Evolutionary conservation across 1,140 invertebrate genomes (phyloP).

Genomic region (Drosophila orena): DNA sequence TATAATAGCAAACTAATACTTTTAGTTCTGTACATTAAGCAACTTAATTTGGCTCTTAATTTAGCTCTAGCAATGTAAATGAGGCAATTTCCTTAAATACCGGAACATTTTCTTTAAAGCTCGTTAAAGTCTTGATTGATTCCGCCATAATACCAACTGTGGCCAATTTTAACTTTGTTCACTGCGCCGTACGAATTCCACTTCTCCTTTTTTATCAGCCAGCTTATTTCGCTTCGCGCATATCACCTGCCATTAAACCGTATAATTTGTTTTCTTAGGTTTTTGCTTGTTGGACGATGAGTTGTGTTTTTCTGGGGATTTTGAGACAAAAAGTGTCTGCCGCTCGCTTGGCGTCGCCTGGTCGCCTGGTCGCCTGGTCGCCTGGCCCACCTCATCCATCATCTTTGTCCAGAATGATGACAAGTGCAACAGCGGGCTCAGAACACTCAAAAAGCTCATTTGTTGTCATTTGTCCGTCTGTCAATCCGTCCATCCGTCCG

Average conservation of each 20-base stretch:
- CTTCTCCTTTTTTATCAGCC: background rate
- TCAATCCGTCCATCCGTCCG: conserved; percentile 1
- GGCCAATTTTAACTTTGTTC: conserved; percentile 13
- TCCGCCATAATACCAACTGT: conserved; percentile 5
- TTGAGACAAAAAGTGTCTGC: conserved; percentile 31
- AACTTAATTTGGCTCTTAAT: too few relatives aligned
- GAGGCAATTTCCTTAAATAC: background rate
- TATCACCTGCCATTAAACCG: conserved; percentile 59
- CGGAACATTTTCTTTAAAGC: background rate
- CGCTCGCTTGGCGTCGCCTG: background rate
- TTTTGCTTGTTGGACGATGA: conserved; percentile 44
- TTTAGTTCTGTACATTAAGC: too few relatives aligned
- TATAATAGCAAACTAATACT: too few relatives aligned
- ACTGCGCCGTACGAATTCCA: background rate
- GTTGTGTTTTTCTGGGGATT: conserved; percentile 29
- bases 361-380: too few relatives aligned
- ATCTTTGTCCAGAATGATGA: conserved; percentile 45
- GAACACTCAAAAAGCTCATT: conserved; percentile 75
- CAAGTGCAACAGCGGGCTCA: conserved; percentile 57
- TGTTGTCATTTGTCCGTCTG: conserved; percentile 71
- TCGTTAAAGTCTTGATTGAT: conserved; percentile 34
- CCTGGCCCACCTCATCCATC: conserved; percentile 36
- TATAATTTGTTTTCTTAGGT: conserved; percentile 57
- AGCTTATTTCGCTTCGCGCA: conserved; percentile 13
- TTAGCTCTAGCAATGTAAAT: too few relatives aligned